Evolutionary conservation across 2,888 invertebrate species (phyloP), one percentile per base, ranked within the genome.

Genomic region (Eubasilissa splendida): DNA sequence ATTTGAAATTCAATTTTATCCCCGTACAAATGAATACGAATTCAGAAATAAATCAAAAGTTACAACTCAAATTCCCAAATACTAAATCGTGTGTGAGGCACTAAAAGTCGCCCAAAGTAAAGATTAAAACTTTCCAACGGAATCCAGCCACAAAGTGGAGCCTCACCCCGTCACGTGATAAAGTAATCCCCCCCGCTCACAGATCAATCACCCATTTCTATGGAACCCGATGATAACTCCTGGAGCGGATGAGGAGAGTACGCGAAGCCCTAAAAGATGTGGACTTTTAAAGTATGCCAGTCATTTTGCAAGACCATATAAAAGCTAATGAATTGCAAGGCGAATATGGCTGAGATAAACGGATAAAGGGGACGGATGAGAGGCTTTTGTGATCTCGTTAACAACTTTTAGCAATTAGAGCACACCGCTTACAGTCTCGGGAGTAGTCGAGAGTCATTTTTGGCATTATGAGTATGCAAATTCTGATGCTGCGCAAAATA

Each of bases 331-430:
- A 75, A 75, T 75, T 12, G 75, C 75, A 31, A 52, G 50, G 74
- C 22, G 60, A 42, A 75, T 60, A 75, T 60, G n/a, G 50, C 12
- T 2, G 50, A n/a, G 60, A 42, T 42, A 33, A 22, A 11, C 54
- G 73, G 54, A 58, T 65, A 65, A 33, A n/a, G 33, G 54, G 73
- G 68, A 50, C 14, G 68, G 71, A 73, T 56, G 56, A n/a, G 56
- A 73, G 42, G 71, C 71, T 73, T 73, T 73, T 58, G 71, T 33
- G 31, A 73, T 73, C 71, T 50, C 31, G 71, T 58, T 73, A 58
- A 73, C 71, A 73, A 73, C 71, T 73, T 73, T 73, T 73, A 14
- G 71, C 71, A 73, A 73, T 73, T 73, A 73, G 71, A 56, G n/a
- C 42, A 52, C 42, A 42, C 0, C 42, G 42, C 7, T 42, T 5